Base-by-base conservation (phyloP, 2,113 vertebrate species). In the Acanthochromis polyacanthus region DNA sequence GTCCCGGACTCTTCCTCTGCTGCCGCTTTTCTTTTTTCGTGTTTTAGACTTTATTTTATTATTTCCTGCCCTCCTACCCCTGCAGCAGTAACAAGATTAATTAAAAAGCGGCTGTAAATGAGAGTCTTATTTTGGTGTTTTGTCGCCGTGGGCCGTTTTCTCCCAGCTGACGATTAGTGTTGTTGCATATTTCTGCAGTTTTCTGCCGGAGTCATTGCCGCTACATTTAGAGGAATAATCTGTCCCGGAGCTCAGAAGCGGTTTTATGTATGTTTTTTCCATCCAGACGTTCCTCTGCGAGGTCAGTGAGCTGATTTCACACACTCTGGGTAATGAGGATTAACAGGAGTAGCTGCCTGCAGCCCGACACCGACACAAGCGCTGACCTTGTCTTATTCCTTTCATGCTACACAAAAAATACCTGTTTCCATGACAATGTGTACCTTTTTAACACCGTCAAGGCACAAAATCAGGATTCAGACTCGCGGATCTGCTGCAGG, bases 61-160 rank as follows among this genome's bases (percentile, higher is more conserved):
- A 36, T 36, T n/a, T 55, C 22, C 5, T 43, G 38, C 15, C 71
- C 23, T 12, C 64, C 40, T 30, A 23, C 71, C 52, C 25, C 75
- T 45, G 15, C 61, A 87, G 43, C 48, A 59, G 75, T 84, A 88
- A 92, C 69, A 52, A 88, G 85, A 91, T 92, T 90, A 89, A 93
- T 94, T 90, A 88, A 89, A 76, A 84, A 72, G 67, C 57, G 78
- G 22, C 76, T 77, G 61, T 86, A 89, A 90, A 90, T 85, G 75
- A 83, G 77, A 78, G 50, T 83, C 51, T 78, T 85, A 71, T 89
- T 92, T 83, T 75, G 52, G 65, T 81, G 40, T 84, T 83, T 86
- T 80, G 50, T 50, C 65, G 70, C 84, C 72, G 8, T 45, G 43
- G 78, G 79, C 50, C 16, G 11, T 68, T 52, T 65, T 1, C 53